These are phyloP conservation scores for Gavia stellata DNA, from an alignment of 2,113 vertebrate genomes.

Conservation along the genomic window DNA sequence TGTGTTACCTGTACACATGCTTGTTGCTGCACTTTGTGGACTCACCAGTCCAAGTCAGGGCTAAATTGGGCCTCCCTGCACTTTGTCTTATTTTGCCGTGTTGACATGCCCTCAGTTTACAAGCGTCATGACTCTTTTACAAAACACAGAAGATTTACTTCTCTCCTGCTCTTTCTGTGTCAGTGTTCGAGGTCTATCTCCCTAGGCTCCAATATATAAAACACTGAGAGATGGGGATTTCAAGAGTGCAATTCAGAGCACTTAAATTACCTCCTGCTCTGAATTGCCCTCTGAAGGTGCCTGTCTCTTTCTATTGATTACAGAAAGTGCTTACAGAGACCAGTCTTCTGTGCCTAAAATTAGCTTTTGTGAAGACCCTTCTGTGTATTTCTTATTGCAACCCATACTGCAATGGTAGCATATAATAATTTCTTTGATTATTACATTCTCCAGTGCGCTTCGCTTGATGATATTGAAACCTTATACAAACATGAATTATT, in stretches of 20 bases:
- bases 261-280: constrained; percentile 23
- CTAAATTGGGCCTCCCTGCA: not conserved
- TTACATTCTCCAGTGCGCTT: not conserved
- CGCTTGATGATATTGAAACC: not conserved
- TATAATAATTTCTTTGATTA: not conserved
- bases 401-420: not conserved
- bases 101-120: not conserved
- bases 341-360: not conserved
- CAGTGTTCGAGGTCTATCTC: not conserved
- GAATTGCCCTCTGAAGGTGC: constrained; percentile 4
- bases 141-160: not conserved
- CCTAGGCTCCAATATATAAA: not conserved
- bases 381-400: not conserved
- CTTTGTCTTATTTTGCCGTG: not conserved
- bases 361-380: not conserved
- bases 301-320: not conserved
- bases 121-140: not conserved
- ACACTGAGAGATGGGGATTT: not conserved
- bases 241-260: not conserved
- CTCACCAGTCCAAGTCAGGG: not conserved
- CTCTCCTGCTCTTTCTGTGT: not conserved
- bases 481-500: not conserved
- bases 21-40: not conserved
- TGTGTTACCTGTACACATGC: not conserved
- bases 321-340: not conserved